Percentiles rank a stretch among this genome's conserved stretches.
Evolutionary conservation across 2,888 invertebrate genomes (phyloP).

Genomic region (Linnaemya tessellans): DNA sequence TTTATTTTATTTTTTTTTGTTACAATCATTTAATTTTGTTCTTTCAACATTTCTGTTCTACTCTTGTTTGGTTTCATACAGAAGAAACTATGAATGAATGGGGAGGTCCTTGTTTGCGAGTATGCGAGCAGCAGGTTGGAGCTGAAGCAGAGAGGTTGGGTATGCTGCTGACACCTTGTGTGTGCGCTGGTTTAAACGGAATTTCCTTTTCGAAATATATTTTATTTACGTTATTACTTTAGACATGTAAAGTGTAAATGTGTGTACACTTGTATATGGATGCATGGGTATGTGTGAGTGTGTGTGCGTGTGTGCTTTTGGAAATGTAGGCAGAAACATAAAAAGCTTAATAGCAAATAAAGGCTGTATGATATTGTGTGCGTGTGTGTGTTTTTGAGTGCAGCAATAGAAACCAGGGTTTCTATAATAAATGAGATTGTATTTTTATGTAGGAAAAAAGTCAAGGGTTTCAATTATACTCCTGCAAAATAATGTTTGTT

Average conservation of each 20-base stretch:
- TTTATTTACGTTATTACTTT: constrained; percentile 45
- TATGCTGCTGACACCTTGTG: neutral
- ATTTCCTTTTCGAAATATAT: constrained; percentile 38
- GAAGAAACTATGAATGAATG: neutral
- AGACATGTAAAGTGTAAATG: constrained; percentile 13
- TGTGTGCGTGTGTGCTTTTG: neutral
- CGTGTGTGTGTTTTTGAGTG: neutral
- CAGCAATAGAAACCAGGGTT: neutral
- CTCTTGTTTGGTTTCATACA: neutral
- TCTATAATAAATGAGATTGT: neutral
- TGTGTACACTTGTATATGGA: too few species aligned
- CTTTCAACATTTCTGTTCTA: neutral
- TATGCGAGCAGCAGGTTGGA: neutral
- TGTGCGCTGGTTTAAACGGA: constrained; percentile 15
- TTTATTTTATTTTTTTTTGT: neutral
- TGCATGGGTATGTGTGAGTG: neutral
- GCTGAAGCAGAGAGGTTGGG: neutral
- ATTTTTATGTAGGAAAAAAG: constrained; percentile 18
- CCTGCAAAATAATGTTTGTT: constrained; percentile 25
- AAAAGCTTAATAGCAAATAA: neutral
- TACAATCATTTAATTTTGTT: neutral
- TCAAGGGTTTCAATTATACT: constrained; percentile 43
- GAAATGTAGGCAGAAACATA: neutral
- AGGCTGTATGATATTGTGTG: neutral
- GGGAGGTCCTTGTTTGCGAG: neutral